phyloP scores from a whole-genome alignment of 2,113 vertebrate genomes.

The Ahaetulla prasina region DNA sequence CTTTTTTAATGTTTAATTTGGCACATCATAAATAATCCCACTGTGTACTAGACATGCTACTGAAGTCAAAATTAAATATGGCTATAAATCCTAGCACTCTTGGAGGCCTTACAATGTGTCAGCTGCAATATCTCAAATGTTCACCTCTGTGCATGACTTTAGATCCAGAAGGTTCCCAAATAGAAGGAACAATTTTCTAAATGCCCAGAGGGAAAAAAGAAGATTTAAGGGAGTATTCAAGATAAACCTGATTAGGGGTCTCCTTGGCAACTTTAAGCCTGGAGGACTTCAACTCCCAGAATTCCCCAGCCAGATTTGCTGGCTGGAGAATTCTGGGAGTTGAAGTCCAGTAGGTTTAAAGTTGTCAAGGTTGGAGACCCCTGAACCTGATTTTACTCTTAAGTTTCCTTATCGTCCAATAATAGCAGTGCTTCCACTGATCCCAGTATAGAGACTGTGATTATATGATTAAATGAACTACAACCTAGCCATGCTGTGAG shows the following conservation, averaged over 20 bases:
- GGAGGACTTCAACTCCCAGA: too few species aligned
- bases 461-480: not conserved
- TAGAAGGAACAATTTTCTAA: not conserved
- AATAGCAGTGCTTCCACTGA: not conserved
- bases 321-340: too few species aligned
- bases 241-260: not conserved
- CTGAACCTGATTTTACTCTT: not conserved
- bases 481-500: not conserved
- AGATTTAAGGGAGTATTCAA: not conserved
- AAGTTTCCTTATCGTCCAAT: not conserved
- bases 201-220: not conserved
- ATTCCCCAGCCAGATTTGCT: too few species aligned
- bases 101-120: not conserved
- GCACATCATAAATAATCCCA: slow-evolving; percentile 2
- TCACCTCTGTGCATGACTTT: not conserved
- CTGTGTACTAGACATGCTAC: not conserved
- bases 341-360: too few species aligned
- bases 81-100: slow-evolving; percentile 5
- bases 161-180: not conserved
- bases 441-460: not conserved
- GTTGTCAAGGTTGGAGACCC: too few species aligned
- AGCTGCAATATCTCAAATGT: not conserved
- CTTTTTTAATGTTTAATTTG: not conserved
- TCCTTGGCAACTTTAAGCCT: too few species aligned
- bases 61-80: slow-evolving; percentile 16